A percentile compares a stretch with the other conserved stretches of the same genome.
These are phyloP conservation scores for Campodea augens DNA, from an alignment of 1,140 invertebrate species.

Conservation along the genomic window DNA sequence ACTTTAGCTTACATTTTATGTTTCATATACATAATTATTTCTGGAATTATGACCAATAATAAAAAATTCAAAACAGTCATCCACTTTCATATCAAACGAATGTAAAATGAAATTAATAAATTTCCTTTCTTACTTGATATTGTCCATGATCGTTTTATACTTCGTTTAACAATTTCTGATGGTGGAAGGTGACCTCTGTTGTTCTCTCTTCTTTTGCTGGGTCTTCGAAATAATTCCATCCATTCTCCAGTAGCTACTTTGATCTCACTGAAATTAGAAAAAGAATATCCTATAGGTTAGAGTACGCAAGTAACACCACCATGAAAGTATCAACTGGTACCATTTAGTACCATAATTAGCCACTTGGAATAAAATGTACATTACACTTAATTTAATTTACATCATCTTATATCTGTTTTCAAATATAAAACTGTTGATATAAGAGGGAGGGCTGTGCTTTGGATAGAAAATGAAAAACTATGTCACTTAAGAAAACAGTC, in stretches of 20 bases:
- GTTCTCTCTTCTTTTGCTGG: slow-evolving; percentile 23
- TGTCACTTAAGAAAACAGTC: no score
- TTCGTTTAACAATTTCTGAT: slow-evolving; percentile 40
- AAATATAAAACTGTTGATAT: no score
- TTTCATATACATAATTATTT: background rate
- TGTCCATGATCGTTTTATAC: slow-evolving; percentile 45
- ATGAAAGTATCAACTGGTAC: no score
- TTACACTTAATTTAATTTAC: no score
- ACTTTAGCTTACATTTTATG: background rate
- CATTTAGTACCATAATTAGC: no score
- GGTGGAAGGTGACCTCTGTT: slow-evolving; percentile 33
- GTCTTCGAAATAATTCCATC: slow-evolving; percentile 39
- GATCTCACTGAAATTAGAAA: slow-evolving; percentile 39
- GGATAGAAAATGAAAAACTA: no score
- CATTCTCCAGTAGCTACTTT: slow-evolving; percentile 46
- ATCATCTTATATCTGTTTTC: no score
- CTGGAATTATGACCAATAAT: background rate
- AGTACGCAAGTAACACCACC: no score
- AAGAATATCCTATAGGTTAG: no score
- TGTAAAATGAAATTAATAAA: no score
- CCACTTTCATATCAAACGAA: background rate
- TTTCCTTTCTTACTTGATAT: slow-evolving; percentile 48
- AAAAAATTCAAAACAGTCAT: background rate
- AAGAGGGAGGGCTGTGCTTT: no score
- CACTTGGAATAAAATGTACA: no score